phyloP scores from a whole-genome alignment of 2,113 vertebrate genomes.

The Lepisosteus osseus region DNA sequence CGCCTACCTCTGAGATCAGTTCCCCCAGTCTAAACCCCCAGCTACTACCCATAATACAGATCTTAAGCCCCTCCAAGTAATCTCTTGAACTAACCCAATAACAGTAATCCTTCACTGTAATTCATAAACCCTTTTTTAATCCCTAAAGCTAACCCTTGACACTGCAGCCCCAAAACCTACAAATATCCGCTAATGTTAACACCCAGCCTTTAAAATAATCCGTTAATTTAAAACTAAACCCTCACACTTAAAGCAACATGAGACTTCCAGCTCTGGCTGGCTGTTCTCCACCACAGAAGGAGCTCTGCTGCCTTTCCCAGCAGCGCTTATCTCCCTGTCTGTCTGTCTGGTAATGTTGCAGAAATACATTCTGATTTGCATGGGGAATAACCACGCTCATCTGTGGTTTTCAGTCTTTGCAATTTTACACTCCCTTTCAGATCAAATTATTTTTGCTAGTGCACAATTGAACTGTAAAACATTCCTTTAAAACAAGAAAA shows the following conservation, averaged over 20 bases:
- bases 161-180: neutral
- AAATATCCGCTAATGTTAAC: slow-evolving; percentile 30
- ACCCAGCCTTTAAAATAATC: slow-evolving; percentile 24
- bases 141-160: too few species aligned
- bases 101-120: slow-evolving; percentile 2
- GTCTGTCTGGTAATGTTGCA: neutral
- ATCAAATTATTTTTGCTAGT: too few species aligned
- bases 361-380: too few species aligned
- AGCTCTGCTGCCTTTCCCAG: neutral
- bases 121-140: slow-evolving; percentile 1
- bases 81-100: slow-evolving; percentile 6
- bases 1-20: slow-evolving; percentile 10
- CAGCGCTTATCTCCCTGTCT: neutral
- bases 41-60: neutral
- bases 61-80: neutral
- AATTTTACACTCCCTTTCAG: too few species aligned
- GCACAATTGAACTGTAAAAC: too few species aligned
- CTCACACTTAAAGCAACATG: slow-evolving; percentile 10
- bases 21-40: neutral
- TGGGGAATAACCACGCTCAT: too few species aligned
- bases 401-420: too few species aligned
- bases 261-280: neutral
- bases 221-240: slow-evolving; percentile 1
- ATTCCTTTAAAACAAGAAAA: too few species aligned
- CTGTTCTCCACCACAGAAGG: too few species aligned